Base-by-base conservation (phyloP, 2,113 vertebrate species). In the Phodopus roborovskii region DNA sequence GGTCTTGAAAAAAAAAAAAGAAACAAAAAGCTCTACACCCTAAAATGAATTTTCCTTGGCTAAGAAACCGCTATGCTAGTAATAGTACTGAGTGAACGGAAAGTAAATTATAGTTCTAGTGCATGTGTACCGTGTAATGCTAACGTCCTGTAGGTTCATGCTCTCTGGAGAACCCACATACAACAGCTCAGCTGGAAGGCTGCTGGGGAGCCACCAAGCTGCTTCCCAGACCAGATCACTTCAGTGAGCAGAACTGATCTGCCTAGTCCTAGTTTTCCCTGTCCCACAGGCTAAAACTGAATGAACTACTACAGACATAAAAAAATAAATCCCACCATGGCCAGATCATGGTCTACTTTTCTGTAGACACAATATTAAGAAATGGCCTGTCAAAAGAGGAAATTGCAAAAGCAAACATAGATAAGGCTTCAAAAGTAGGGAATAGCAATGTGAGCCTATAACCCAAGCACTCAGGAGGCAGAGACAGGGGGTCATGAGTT, bases 321-420 rank as follows among this genome's bases (percentile, higher is more conserved):
- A 62, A 10, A 53, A 53, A 68, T 13, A 45, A 74, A 73, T n/a
- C 17, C 2, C 28, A 36, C 22, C 28, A 79, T 30, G 4, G 6
- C 39, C 73, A 53, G 42, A 20, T 71, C 53, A 90, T 45, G 12
- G 75, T 36, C 70, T n/a, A 77, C 85, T 33, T 70, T 5, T 77
- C 56, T 71, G 16, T 42, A 48, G 19, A 70, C 10, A 9, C 62
- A 20, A 93, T 33, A 85, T 30, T 42, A 77, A 45, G 83, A 92
- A 96, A 53, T 78, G 62, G 15, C 48, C 85, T 73, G 60, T 60
- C 11, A 82, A 94, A 90, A 66, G 78, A 30, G 56, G 1, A 58
- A 95, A 92, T 45, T 83, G 33, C 53, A 66, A 94, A 96, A 60
- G 16, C 36, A 96, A 28, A 50, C 28, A 74, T 5, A 56, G 13